These are phyloP conservation scores for Myiagra hebetior DNA, from an alignment of 2,113 vertebrate genomes.

Conservation along the genomic window DNA sequence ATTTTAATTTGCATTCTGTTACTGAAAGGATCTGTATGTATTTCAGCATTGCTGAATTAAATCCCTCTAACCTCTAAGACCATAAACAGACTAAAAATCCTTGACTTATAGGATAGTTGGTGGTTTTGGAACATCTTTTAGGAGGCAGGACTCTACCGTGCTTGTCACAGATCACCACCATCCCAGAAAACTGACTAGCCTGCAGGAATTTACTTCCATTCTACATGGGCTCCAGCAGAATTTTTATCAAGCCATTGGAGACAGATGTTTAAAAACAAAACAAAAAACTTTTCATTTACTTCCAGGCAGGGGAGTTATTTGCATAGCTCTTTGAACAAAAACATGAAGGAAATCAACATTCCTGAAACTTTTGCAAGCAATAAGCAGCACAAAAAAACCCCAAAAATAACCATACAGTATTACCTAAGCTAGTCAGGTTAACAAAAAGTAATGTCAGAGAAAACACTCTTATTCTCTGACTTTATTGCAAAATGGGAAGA, in stretches of 20 bases:
- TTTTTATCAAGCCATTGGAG: neutral
- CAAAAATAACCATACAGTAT: neutral
- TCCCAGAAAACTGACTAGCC: neutral
- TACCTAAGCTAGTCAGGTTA: neutral
- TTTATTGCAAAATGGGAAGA: neutral
- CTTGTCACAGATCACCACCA: neutral
- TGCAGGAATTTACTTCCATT: neutral
- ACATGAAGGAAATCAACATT: neutral
- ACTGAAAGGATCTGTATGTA: neutral
- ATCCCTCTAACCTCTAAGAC: neutral
- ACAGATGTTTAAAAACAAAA: neutral
- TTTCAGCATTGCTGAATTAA: neutral
- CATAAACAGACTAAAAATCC: neutral
- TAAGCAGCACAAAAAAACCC: neutral
- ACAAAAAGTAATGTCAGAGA: neutral
- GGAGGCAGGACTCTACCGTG: neutral
- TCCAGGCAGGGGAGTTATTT: neutral
- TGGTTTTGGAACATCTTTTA: neutral
- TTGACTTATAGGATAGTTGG: neutral
- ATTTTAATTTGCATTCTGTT: neutral
- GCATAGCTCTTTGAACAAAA: neutral
- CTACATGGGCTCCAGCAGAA: neutral
- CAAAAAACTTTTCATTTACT: neutral
- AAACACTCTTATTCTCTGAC: neutral
- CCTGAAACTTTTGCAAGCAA: neutral